Conservation (phyloP, 2,888 invertebrate species). For the Drosophila conformis region DNA sequence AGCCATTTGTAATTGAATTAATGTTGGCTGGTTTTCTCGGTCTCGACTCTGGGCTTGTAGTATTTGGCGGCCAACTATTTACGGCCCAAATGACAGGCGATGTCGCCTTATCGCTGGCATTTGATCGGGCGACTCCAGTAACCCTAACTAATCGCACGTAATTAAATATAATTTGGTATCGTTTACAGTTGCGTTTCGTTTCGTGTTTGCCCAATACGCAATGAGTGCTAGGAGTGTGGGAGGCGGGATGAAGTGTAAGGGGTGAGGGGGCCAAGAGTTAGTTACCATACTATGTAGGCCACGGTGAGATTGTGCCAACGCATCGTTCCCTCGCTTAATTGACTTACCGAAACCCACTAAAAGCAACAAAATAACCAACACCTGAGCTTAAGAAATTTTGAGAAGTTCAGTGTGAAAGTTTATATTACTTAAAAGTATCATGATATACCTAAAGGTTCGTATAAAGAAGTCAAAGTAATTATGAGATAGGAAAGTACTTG, state of each 20-base stretch:
- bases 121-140: slow-evolving; percentile 82
- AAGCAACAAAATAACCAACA: slow-evolving; percentile 1
- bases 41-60: background rate
- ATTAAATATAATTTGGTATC: slow-evolving; percentile 83
- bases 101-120: slow-evolving; percentile 73
- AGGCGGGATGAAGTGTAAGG: background rate
- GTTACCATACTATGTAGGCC: slow-evolving; percentile 43
- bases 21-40: slow-evolving; percentile 50
- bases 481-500: background rate
- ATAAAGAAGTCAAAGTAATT: background rate
- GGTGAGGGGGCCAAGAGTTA: background rate
- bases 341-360: slow-evolving; percentile 15
- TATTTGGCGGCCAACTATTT: slow-evolving; percentile 49
- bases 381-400: slow-evolving; percentile 19
- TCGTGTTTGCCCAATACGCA: slow-evolving; percentile 9
- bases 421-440: slow-evolving; percentile 3
- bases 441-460: background rate
- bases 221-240: background rate
- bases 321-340: slow-evolving; percentile 63
- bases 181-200: slow-evolving; percentile 72
- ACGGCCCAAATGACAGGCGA: slow-evolving; percentile 70
- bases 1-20: slow-evolving; percentile 82
- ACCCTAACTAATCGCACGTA: slow-evolving; percentile 84
- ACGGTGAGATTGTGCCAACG: slow-evolving; percentile 54
- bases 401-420: slow-evolving; percentile 23